These are phyloP conservation scores for Toxostoma redivivum DNA, from an alignment of 2,113 vertebrate genomes.

Conservation along the genomic window DNA sequence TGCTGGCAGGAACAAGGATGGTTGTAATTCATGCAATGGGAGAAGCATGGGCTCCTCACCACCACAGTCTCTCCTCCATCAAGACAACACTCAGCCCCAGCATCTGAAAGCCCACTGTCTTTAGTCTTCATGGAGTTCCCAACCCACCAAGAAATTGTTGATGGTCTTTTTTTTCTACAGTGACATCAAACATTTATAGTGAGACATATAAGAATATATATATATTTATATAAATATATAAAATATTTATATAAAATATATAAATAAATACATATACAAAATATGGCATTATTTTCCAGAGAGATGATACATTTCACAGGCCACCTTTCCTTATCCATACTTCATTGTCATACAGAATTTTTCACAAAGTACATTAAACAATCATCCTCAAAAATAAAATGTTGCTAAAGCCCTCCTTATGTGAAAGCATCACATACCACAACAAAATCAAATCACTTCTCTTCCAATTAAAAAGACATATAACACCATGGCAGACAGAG, in stretches of 20 bases:
- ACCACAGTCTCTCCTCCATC: accelerated
- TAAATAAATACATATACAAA: constrained; percentile 64
- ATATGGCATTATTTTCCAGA: constrained; percentile 15
- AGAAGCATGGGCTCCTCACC: not conserved
- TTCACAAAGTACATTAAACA: not conserved
- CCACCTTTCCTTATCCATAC: not conserved
- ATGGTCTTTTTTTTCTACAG: not conserved
- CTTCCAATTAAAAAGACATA: not conserved
- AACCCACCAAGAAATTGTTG: not conserved
- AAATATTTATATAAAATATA: constrained; percentile 67
- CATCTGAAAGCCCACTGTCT: not conserved
- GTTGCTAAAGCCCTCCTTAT: not conserved
- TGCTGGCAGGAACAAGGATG: not conserved
- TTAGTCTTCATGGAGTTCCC: not conserved
- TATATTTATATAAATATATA: constrained; percentile 66
- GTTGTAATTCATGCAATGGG: not conserved
- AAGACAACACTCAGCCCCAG: not conserved
- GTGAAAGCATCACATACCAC: not conserved
- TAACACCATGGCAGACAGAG: not conserved
- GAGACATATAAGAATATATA: constrained; percentile 54
- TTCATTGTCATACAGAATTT: not conserved
- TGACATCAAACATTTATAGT: constrained; percentile 18
- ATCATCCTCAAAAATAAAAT: not conserved
- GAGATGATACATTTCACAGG: constrained; percentile 25
- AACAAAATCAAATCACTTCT: not conserved